phyloP scores from a whole-genome alignment of 2,113 vertebrate genomes.

The Xiphias gladius region DNA sequence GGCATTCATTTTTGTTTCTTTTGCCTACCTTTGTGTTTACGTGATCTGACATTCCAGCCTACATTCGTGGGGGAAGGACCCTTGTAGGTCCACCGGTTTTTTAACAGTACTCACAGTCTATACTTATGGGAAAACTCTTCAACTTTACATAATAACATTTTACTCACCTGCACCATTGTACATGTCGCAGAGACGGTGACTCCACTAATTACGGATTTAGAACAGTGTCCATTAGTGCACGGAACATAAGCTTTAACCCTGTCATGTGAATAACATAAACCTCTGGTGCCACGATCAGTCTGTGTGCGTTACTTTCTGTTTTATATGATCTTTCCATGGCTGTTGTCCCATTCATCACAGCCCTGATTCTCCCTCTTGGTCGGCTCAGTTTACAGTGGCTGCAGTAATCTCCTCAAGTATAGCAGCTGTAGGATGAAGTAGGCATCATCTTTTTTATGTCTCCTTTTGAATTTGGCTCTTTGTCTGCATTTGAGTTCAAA shows the following conservation, averaged over 20 bases:
- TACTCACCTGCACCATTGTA: conserved; percentile 9
- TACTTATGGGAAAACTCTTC: too few relatives aligned
- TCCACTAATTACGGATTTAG: conserved; percentile 10
- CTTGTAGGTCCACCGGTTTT: too few relatives aligned
- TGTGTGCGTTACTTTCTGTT: neutral
- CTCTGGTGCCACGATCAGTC: neutral
- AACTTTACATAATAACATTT: conserved; percentile 25
- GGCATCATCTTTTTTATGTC: neutral
- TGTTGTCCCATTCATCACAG: neutral
- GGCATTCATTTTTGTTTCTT: neutral
- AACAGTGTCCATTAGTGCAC: neutral
- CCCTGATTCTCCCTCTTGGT: neutral
- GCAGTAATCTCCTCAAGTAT: neutral
- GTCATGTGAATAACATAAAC: neutral
- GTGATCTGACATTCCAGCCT: neutral
- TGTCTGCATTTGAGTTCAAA: neutral
- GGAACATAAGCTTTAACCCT: neutral
- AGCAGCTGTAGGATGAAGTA: neutral
- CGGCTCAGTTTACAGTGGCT: too few relatives aligned
- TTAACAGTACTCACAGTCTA: neutral
- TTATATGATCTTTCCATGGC: neutral
- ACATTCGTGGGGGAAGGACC: neutral
- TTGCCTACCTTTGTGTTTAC: neutral
- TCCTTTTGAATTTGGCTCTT: neutral
- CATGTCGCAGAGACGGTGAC: neutral